These are phyloP conservation scores for Pollenia amentaria DNA, from an alignment of 2,888 invertebrate species.

Conservation along the genomic window DNA sequence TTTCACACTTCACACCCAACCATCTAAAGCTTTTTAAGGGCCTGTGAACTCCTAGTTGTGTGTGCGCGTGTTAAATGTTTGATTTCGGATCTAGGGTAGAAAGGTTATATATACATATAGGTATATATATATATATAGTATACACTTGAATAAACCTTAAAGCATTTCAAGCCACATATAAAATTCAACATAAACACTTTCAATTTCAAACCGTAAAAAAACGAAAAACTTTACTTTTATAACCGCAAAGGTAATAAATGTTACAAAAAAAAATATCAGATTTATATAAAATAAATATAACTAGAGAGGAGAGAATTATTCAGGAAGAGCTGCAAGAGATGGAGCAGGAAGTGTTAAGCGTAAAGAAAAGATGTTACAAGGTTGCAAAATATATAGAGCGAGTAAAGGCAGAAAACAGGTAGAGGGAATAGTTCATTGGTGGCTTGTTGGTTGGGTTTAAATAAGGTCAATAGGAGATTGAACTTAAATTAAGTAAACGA, in stretches of 20 bases:
- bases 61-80: slow-evolving; percentile 13
- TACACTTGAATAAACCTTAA: slow-evolving; percentile 68
- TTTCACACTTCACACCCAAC: slow-evolving; percentile 59
- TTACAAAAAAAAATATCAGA: slow-evolving; percentile 28
- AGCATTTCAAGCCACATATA: slow-evolving; percentile 63
- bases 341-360: slow-evolving; percentile 28
- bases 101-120: not conserved
- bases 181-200: slow-evolving; percentile 71
- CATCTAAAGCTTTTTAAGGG: slow-evolving; percentile 7
- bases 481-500: slow-evolving; percentile 23
- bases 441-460: slow-evolving; percentile 17
- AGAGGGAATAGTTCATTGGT: not conserved
- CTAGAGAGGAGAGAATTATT: not conserved
- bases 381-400: slow-evolving; percentile 12
- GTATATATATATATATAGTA: not conserved
- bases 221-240: slow-evolving; percentile 68
- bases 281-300: slow-evolving; percentile 42
- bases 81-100: not conserved
- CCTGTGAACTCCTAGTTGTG: not conserved
- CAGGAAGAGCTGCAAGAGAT: slow-evolving; percentile 11
- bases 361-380: slow-evolving; percentile 52
- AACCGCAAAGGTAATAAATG: slow-evolving; percentile 75
- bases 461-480: slow-evolving; percentile 60
- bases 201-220: slow-evolving; percentile 66
- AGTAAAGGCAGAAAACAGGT: slow-evolving; percentile 22